These are phyloP conservation scores for Piprites chloris DNA, from an alignment of 2,113 vertebrate species.

Conservation along the genomic window DNA sequence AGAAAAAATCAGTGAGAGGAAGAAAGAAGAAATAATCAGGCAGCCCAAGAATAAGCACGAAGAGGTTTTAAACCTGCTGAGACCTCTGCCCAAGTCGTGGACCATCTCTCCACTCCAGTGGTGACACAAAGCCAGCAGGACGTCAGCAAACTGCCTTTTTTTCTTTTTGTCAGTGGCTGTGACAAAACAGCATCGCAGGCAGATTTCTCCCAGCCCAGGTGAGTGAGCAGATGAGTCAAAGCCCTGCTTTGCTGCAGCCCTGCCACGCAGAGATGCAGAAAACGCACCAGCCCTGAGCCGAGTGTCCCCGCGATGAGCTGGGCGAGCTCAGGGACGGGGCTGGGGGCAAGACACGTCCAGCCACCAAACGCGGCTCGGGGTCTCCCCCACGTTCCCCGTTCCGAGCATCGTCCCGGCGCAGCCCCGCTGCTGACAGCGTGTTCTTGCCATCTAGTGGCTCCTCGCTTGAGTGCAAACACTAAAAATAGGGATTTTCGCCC, in stretches of 20 bases:
- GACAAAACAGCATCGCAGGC: not conserved
- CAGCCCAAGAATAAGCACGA: not conserved
- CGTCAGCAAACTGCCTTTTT: not conserved
- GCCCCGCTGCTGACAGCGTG: not conserved
- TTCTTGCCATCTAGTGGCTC: constrained; percentile 22
- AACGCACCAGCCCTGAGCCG: not conserved
- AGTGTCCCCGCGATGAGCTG: not conserved
- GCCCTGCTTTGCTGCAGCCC: not conserved
- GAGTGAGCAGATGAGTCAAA: not conserved
- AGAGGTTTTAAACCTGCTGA: not conserved
- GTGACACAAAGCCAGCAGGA: no score
- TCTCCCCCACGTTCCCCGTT: not conserved
- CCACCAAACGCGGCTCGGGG: not conserved
- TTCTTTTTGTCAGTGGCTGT: no score
- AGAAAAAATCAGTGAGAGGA: not conserved
- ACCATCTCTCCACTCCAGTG: not conserved
- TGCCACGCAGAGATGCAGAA: not conserved
- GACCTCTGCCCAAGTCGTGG: not conserved
- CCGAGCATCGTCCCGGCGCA: not conserved
- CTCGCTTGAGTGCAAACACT: not conserved
- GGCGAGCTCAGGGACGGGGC: not conserved
- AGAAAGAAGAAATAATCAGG: not conserved
- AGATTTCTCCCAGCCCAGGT: not conserved
- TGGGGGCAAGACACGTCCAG: not conserved
- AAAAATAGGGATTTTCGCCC: not conserved